Conservation (phyloP, 2,113 vertebrate genomes). For the Rhinolophus ferrumequinum region DNA sequence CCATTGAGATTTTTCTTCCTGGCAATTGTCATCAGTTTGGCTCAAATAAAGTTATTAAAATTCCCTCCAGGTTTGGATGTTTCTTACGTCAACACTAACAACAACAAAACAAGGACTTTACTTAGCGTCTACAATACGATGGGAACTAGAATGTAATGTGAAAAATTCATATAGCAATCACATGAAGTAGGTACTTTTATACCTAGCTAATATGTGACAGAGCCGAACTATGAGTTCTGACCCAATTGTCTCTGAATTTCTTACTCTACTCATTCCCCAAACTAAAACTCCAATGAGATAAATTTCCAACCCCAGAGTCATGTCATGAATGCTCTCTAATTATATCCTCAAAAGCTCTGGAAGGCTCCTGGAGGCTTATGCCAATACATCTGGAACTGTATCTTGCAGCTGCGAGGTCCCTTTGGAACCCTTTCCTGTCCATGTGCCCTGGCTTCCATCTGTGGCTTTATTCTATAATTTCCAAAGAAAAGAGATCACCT, state of each 20-base stretch:
- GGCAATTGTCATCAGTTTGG: too few species aligned
- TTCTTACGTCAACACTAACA: too few species aligned
- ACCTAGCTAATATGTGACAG: not conserved
- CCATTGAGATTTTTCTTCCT: too few species aligned
- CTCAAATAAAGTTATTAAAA: too few species aligned
- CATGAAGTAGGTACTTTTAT: not conserved
- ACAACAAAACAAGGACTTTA: not conserved
- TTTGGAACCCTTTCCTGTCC: not conserved
- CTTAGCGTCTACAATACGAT: not conserved
- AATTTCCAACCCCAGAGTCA: not conserved
- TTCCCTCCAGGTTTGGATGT: too few species aligned
- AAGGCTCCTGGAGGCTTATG: not conserved
- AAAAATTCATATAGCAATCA: too few species aligned
- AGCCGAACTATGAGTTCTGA: not conserved
- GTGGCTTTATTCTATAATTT: not conserved
- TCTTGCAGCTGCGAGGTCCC: too few species aligned
- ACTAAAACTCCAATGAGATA: not conserved
- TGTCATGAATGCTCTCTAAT: not conserved
- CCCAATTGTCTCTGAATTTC: not conserved
- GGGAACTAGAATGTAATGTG: not conserved
- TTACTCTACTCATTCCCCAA: not conserved
- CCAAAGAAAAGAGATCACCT: too few species aligned
- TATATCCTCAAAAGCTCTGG: too few species aligned
- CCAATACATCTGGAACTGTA: rapidly evolving
- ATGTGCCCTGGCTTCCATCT: too few species aligned